phyloP scores from a whole-genome alignment of 2,888 invertebrate genomes.

The Ochropleura plecta region DNA sequence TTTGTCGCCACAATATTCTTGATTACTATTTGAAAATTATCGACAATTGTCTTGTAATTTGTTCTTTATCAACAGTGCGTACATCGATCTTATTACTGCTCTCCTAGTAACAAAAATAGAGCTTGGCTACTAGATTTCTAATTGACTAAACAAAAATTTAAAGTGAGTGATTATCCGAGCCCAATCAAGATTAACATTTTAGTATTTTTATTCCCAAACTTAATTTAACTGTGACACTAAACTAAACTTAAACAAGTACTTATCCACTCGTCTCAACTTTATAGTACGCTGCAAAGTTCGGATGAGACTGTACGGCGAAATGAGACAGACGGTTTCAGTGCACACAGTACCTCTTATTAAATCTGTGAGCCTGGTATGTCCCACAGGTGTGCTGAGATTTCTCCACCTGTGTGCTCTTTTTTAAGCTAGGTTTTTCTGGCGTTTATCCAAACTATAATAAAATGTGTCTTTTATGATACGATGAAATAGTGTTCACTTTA shows the following conservation, averaged over 20 bases:
- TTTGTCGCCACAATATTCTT: constrained; percentile 5
- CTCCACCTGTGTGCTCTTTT: constrained; percentile 31
- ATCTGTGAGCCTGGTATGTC: constrained; percentile 50
- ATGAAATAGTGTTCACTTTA: not conserved
- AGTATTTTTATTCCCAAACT: not conserved
- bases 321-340: constrained; percentile 2
- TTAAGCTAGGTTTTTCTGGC: not conserved
- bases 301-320: constrained; percentile 16
- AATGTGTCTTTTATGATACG: not conserved
- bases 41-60: constrained; percentile 8
- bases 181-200: not conserved
- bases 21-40: constrained; percentile 8
- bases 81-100: not conserved
- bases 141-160: not conserved
- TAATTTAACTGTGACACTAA: not conserved
- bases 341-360: constrained; percentile 25
- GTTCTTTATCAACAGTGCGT: not conserved
- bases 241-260: not conserved
- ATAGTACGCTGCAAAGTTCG: constrained; percentile 6
- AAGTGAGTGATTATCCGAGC: not conserved
- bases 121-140: not conserved
- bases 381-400: constrained; percentile 47
- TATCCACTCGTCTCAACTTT: not conserved
- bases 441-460: not conserved
- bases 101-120: not conserved